A percentile compares a stretch with the other conserved stretches of the same genome.
Evolutionary conservation across 2,888 invertebrate species (phyloP).

Genomic region (Adela reaumurella): DNA sequence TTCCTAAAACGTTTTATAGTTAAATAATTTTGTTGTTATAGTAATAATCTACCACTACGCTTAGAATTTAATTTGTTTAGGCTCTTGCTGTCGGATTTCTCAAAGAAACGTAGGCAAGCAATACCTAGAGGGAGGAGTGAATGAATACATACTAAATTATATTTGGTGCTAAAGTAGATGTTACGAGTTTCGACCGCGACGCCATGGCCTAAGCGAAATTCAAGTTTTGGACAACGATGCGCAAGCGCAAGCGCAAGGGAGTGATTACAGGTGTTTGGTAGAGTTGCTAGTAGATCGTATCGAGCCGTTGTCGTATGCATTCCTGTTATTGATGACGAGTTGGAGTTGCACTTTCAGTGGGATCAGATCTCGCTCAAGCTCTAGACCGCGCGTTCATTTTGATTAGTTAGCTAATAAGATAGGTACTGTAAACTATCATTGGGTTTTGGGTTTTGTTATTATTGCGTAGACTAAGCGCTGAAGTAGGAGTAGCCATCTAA

Average conservation of each 20-base stretch:
- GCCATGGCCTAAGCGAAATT: not conserved
- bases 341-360: not conserved
- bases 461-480: not conserved
- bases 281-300: too few relatives aligned
- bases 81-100: slow-evolving; percentile 8
- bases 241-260: too few relatives aligned
- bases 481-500: not conserved
- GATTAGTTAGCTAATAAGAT: not conserved
- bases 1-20: slow-evolving; percentile 39
- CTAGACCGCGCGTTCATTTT: too few relatives aligned
- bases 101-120: not conserved
- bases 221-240: not conserved
- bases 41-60: slow-evolving; percentile 38
- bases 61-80: slow-evolving; percentile 47
- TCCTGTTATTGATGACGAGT: not conserved
- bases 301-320: too few relatives aligned
- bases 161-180: slow-evolving; percentile 52
- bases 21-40: slow-evolving; percentile 54
- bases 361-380: too few relatives aligned
- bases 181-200: too few relatives aligned
- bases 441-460: not conserved
- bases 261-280: too few relatives aligned
- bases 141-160: not conserved
- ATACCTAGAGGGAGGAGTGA: slow-evolving; percentile 37
- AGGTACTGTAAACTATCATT: not conserved